phyloP scores from a whole-genome alignment of 2,113 vertebrate genomes.

The Corythornis vintsioides region DNA sequence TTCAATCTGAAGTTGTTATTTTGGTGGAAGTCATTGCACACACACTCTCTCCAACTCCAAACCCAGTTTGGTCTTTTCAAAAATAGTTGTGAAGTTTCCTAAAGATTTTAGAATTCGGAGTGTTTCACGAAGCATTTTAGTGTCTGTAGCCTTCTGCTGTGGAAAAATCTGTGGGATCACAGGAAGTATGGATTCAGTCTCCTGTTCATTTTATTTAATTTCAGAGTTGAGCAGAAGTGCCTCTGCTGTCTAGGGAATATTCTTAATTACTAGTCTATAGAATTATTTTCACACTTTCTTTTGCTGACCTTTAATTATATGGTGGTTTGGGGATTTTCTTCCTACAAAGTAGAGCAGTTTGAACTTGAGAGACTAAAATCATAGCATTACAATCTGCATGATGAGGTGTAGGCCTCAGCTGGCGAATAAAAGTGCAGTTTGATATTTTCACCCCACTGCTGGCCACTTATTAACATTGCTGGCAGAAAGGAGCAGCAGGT shows the following conservation, averaged over 20 bases:
- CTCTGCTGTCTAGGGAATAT: background rate
- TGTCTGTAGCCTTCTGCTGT: background rate
- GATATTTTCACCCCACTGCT: background rate
- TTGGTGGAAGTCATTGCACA: background rate
- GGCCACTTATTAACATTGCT: background rate
- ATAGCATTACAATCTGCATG: fast-evolving
- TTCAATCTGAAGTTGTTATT: background rate
- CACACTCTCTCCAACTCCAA: background rate
- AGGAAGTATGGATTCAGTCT: background rate
- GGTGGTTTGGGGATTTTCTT: background rate
- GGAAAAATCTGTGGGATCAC: background rate
- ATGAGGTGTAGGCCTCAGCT: background rate
- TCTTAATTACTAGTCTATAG: background rate
- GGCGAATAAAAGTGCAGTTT: background rate
- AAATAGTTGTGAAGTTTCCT: background rate
- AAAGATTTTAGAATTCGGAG: background rate
- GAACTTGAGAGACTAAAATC: background rate
- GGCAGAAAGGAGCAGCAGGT: background rate
- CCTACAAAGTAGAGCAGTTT: background rate
- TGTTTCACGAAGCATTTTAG: background rate
- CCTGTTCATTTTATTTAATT: fast-evolving
- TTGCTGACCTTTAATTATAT: background rate
- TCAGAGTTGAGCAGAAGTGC: background rate
- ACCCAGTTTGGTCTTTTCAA: background rate
- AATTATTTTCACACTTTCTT: background rate